Percentiles rank a stretch among this genome's conserved stretches.
Conservation (phyloP, 2,888 invertebrate genomes). For the Archaeoteleia sp. region DNA sequence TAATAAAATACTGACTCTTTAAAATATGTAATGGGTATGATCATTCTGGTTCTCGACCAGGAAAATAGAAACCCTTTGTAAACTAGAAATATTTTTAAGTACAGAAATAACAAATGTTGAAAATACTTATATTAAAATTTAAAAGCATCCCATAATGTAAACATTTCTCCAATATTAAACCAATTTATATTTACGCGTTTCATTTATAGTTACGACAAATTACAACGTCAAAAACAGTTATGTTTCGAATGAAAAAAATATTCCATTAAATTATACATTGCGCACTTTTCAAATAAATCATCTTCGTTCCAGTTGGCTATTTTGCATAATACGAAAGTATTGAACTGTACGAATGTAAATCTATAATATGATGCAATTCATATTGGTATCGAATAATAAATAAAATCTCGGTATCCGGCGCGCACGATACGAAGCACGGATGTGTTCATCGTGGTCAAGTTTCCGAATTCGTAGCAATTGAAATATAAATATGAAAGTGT, state of each 20-base stretch:
- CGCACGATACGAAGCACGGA: slow-evolving; percentile 1
- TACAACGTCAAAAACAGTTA: slow-evolving; percentile 22
- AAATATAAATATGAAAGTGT: slow-evolving; percentile 34
- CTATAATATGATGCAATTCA: slow-evolving; percentile 34
- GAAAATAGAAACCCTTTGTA: too few species aligned
- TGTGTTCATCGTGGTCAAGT: slow-evolving; percentile 29
- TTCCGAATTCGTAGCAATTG: slow-evolving; percentile 23
- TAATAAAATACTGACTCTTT: too few species aligned
- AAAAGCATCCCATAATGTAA: too few species aligned
- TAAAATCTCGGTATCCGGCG: slow-evolving; percentile 26
- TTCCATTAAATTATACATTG: slow-evolving; percentile 34
- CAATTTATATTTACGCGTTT: too few species aligned
- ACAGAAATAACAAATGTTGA: too few species aligned
- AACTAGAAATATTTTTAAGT: too few species aligned
- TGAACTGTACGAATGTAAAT: slow-evolving; percentile 35
- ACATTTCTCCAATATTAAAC: too few species aligned
- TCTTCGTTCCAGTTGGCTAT: slow-evolving; percentile 33
- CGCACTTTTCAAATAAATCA: slow-evolving; percentile 33
- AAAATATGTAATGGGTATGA: too few species aligned
- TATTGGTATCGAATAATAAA: slow-evolving; percentile 39
- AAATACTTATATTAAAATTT: too few species aligned
- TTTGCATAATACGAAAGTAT: slow-evolving; percentile 35
- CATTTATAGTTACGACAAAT: slow-evolving; percentile 22
- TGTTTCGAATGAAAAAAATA: slow-evolving; percentile 27
- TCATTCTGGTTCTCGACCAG: too few species aligned